Evolutionary conservation across 2,797 vertebrate species (phyloP), one percentile per base, ranked within the genome.

Genomic region (Poecilia gillii): DNA sequence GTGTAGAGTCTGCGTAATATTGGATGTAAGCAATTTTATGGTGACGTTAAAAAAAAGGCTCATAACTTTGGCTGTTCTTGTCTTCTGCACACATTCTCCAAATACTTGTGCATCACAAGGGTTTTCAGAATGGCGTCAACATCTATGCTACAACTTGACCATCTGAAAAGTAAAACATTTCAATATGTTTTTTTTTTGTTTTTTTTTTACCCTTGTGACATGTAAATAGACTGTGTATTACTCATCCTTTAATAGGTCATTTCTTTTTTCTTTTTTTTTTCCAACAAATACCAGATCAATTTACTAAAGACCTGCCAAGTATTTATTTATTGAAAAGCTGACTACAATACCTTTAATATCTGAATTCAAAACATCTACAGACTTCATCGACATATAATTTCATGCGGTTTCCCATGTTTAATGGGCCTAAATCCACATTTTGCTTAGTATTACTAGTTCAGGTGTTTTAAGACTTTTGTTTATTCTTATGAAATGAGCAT

Each of bases 151-250:
- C 80, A 81, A 70, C 81, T 75, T 28, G 55, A 84, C 83, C 77
- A 78, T 68, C 62, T 79, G 20, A 28, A 64, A 74, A 80, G 76
- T 45, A 78, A 72, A 79, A 71, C 43, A 75, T 78, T 88, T 86
- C n/a, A 80, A 53, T 36, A 77, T 81, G 6, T 5, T 47, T 18
- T 47, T 41, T 41, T 41, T 33, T 33, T 33, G 31, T 78, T 86
- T 86, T 78, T 80, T 72, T 57, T 72, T 55, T n/a, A 82, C 46
- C 78, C 78, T 72, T 79, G 82, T 84, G 68, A 88, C 83, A 84
- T 93, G 88, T 93, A 92, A 87, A 92, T 93, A 90, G 77, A 87
- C 75, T 73, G n/a, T 75, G 41, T 92, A 84, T 85, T 80, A 89
- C 59, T 75, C 75, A 36, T 87, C 49, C 46, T 86, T 87, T 76